Base-by-base conservation (phyloP, 2,888 invertebrate species). In the Cacoxenus indagator region DNA sequence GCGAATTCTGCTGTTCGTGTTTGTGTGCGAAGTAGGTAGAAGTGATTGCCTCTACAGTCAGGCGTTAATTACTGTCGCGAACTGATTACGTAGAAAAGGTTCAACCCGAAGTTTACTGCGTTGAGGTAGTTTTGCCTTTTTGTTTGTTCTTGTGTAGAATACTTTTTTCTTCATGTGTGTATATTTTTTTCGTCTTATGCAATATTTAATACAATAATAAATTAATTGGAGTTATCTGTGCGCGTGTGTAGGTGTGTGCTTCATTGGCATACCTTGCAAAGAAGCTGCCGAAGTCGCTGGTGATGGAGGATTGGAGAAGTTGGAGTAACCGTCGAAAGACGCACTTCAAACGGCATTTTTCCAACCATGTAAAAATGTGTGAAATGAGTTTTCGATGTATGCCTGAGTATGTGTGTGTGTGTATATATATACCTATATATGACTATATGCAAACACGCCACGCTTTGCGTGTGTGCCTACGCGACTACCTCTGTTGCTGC, bases 91-190 rank as follows among this genome's bases (percentile, higher is more conserved):
- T 19, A 19, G 54, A 37, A 65, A 22, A 70, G 61, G 68, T 81
- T 80, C 73, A 79, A 80, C 80, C 82, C 83, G 82, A 83, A 80
- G 81, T 81, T n/a, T n/a, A 82, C 79, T 79, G 82, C 76, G 76
- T 73, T 84, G 83, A 84, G 83, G 83, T 84, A 84, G 83, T 82
- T 78, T 76, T 55, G 55, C 55, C 55, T 55, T 26, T 61, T 57
- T 19, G 22, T 27, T 19, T 54, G 17, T 54, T 27, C 37, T 65
- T 31, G 70, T 78, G 70, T 76, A 75, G 70, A 79, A 79, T 82
- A 81, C 79, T 81, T 70, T 76, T 75, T 71, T 67, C 74, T 74
- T 19, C 17, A 9, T 51, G 17, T 19, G 9, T 51, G 17, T 51
- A 17, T 51, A 17, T 51, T 51, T 19, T 51, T 4, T 37, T 37